Evolutionary conservation across 2,888 invertebrate species (phyloP).

Genomic region (Diplazon laetatorius): DNA sequence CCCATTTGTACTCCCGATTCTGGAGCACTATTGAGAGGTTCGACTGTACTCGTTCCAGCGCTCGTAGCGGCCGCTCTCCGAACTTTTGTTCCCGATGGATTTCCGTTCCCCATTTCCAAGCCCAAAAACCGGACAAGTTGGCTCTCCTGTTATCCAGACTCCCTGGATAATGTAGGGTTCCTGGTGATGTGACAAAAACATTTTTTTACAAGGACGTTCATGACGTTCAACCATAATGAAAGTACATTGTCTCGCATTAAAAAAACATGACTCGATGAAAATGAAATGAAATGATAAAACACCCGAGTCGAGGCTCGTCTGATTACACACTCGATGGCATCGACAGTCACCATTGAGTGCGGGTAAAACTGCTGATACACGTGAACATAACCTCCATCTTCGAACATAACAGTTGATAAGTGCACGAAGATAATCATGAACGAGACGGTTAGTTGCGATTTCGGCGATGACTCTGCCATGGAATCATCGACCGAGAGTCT

Average conservation of each 20-base stretch:
- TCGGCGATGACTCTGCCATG: slow-evolving; percentile 65
- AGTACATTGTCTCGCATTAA: slow-evolving; percentile 67
- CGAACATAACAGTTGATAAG: neutral
- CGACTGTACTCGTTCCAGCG: too few species aligned
- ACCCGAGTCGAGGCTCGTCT: slow-evolving; percentile 67
- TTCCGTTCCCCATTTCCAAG: too few species aligned
- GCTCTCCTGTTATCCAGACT: too few species aligned
- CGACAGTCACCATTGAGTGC: slow-evolving; percentile 56
- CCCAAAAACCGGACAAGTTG: too few species aligned
- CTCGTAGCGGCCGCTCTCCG: too few species aligned
- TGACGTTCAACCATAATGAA: too few species aligned
- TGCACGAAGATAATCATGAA: slow-evolving; percentile 36
- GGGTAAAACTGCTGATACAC: neutral
- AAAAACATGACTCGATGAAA: slow-evolving; percentile 77
- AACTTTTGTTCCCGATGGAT: too few species aligned
- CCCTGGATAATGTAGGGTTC: too few species aligned
- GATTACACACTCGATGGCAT: slow-evolving; percentile 51
- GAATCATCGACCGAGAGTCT: slow-evolving; percentile 74
- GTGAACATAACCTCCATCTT: slow-evolving; percentile 15
- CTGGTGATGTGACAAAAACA: too few species aligned
- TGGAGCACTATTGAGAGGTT: too few species aligned
- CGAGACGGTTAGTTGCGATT: slow-evolving; percentile 48
- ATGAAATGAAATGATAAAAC: slow-evolving; percentile 71
- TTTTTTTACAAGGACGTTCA: too few species aligned
- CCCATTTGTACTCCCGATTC: too few species aligned